Conservation (phyloP, 2,888 invertebrate species). For the Dorcus parallelipipedus region DNA sequence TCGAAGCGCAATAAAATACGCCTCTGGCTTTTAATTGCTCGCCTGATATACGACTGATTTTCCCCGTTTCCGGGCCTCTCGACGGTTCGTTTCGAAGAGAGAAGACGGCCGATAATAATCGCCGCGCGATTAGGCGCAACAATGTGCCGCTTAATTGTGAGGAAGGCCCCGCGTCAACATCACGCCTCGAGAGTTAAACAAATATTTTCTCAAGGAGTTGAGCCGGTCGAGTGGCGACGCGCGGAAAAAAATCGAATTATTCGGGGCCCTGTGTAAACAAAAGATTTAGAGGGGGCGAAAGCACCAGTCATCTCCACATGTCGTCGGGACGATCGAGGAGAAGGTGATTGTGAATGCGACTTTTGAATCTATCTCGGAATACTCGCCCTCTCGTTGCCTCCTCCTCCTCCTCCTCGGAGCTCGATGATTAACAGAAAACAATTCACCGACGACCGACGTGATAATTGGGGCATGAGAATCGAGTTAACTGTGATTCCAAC, state of each 20-base stretch:
- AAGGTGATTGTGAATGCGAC: too few relatives aligned
- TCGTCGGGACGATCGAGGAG: too few relatives aligned
- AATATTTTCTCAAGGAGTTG: conserved; percentile 1
- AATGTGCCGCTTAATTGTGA: neutral
- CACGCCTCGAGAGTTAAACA: neutral
- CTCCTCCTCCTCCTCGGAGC: neutral
- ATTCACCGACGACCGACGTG: neutral
- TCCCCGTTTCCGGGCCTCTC: too few relatives aligned
- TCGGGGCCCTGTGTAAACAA: neutral
- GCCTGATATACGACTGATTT: too few relatives aligned
- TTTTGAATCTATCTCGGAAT: too few relatives aligned
- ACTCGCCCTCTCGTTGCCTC: neutral
- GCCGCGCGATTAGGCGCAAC: neutral
- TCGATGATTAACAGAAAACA: neutral
- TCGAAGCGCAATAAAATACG: too few relatives aligned
- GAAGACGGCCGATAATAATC: neutral
- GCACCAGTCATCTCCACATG: neutral
- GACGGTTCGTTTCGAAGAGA: too few relatives aligned
- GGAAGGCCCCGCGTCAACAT: neutral
- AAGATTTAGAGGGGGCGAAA: neutral
- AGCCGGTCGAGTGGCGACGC: neutral
- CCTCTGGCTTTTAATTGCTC: too few relatives aligned
- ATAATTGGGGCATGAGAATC: neutral
- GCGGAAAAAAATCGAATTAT: neutral
- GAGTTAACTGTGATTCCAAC: neutral